A percentile compares a stretch with the other conserved stretches of the same genome.
These are phyloP conservation scores for Paraplagusia blochii DNA, from an alignment of 2,113 vertebrate species.

Conservation along the genomic window DNA sequence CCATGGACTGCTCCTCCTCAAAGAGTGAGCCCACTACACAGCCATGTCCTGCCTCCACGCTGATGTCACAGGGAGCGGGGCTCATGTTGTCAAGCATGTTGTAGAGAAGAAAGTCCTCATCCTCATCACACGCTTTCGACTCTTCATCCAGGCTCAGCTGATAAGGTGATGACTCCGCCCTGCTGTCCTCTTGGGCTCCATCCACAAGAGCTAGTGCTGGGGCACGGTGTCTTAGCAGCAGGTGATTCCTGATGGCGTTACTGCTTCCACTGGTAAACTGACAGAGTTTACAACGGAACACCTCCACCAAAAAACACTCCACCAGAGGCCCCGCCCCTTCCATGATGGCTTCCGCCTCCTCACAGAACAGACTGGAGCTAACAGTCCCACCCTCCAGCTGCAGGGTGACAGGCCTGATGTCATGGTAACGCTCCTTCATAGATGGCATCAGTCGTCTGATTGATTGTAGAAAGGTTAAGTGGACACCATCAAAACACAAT, in stretches of 20 bases:
- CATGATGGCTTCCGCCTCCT: conserved; percentile 47
- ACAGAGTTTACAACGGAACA: conserved; percentile 64
- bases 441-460: conserved; percentile 27
- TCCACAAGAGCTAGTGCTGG: neutral
- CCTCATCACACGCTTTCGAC: conserved; percentile 62
- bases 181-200: fast-evolving
- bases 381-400: conserved; percentile 29
- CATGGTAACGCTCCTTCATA: conserved; percentile 35
- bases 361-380: conserved; percentile 54
- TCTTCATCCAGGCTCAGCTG: conserved; percentile 45
- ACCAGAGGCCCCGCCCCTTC: conserved; percentile 43
- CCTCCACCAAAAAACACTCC: conserved; percentile 72
- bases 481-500: conserved; percentile 14
- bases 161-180: conserved; percentile 7
- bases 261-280: conserved; percentile 66
- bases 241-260: conserved; percentile 53
- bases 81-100: conserved; percentile 67
- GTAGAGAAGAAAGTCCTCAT: conserved; percentile 72
- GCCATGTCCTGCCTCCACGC: conserved; percentile 45
- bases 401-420: conserved; percentile 44
- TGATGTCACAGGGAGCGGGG: conserved; percentile 59
- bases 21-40: conserved; percentile 74
- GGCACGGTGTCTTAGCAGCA: conserved; percentile 36
- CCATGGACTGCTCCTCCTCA: conserved; percentile 48
- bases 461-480: neutral